These are phyloP conservation scores for Candidula unifasciata DNA, from an alignment of 2,888 invertebrate genomes.

Conservation along the genomic window DNA sequence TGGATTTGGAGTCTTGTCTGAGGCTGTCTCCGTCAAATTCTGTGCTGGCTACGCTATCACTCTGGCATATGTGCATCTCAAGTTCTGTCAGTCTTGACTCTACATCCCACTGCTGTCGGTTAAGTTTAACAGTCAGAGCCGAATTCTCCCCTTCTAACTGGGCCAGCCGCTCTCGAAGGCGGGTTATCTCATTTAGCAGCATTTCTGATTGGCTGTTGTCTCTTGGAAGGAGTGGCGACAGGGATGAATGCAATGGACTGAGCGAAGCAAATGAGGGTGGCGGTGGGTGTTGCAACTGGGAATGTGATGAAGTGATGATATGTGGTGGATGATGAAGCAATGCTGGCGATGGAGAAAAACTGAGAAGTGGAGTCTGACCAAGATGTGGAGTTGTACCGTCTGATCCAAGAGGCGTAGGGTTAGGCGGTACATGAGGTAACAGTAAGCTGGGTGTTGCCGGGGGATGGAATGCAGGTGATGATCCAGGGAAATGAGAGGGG, in stretches of 20 bases:
- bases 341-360: conserved; percentile 52
- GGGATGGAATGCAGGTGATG: conserved; percentile 56
- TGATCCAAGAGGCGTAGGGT: conserved; percentile 5
- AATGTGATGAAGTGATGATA: conserved; percentile 52
- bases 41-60: conserved; percentile 70
- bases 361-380: conserved; percentile 58
- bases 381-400: conserved; percentile 50
- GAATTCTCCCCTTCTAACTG: conserved; percentile 95
- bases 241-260: conserved; percentile 56
- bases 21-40: conserved; percentile 64
- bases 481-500: conserved; percentile 55
- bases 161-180: conserved; percentile 90
- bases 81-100: conserved; percentile 95
- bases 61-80: conserved; percentile 87
- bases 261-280: conserved; percentile 60
- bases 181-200: conserved; percentile 92
- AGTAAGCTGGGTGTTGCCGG: conserved; percentile 39
- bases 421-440: conserved; percentile 33
- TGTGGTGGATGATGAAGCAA: conserved; percentile 49
- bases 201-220: conserved; percentile 83
- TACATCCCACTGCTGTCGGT: conserved; percentile 95
- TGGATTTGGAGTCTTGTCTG: conserved; percentile 56
- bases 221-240: conserved; percentile 49
- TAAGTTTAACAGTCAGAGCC: conserved; percentile 92
- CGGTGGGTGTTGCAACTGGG: conserved; percentile 61